Base-by-base conservation (phyloP, 2,888 invertebrate genomes). In the Petrolisthes manimaculis region DNA sequence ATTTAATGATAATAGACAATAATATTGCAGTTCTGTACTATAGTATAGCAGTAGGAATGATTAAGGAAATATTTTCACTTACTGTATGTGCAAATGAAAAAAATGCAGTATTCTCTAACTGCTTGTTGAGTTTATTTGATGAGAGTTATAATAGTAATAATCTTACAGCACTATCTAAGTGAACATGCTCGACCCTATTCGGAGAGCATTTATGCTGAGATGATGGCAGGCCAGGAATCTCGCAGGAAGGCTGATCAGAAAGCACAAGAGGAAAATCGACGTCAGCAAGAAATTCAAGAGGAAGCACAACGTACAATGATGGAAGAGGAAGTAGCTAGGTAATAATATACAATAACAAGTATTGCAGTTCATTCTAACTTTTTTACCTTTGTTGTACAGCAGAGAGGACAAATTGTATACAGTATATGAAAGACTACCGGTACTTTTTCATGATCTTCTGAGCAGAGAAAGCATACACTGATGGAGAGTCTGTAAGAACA, bases 151-250 rank as follows among this genome's bases (percentile, higher is more conserved):
- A 61, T 74, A 9, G 24, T n/a, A 74, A n/a, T 74, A 74, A 74
- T 8, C n/a, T 61, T 84, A 18, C 88, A 88, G 88, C 81, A 77
- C n/a, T 88, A 77, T 69, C 77, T 88, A 9, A 82, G 88, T 82
- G 88, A 88, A 69, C 88, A 88, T 82, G 88, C 88, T 14, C 71
- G 85, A 67, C 88, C 88, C 61, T 88, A 85, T 51, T 81, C 54
- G 24, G 82, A 85, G 21, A 84, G 85, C 37, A 88, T 88, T 18
- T 88, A 88, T 53, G 88, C 81, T 53, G 88, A 88, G 69, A 88
- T 88, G 88, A 77, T 88, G 53, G 88, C 88, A 18, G 85, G 24
- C 4, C 80, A 85, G 9, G 88, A 80, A 21, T 84, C 85, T 24
- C 75, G 85, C 5, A 85, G 69, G 37, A 78, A 79, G 81, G 88